Evolutionary conservation across 2,888 invertebrate genomes (phyloP).

Genomic region (Augochlorella aurata): DNA sequence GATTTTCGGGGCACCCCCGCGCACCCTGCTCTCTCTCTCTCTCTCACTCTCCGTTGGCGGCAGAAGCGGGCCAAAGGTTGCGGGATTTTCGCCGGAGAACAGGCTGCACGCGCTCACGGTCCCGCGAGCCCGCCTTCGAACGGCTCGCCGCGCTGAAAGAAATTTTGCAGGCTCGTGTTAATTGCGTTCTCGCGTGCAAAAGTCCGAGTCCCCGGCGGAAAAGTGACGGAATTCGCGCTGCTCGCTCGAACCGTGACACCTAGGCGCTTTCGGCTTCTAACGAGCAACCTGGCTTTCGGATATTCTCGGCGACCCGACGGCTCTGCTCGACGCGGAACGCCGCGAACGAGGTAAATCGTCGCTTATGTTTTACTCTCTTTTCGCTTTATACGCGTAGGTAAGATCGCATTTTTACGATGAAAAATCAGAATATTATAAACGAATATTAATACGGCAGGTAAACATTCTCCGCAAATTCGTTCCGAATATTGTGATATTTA

Average conservation of each 20-base stretch:
- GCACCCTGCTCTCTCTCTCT: not conserved
- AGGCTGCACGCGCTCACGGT: not conserved
- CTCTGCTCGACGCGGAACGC: not conserved
- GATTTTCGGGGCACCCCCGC: not conserved
- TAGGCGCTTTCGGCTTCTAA: not conserved
- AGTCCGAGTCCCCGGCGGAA: not conserved
- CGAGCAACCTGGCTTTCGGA: not conserved
- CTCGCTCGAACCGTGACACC: slow-evolving; percentile 3
- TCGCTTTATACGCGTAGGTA: no score
- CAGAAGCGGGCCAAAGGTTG: not conserved
- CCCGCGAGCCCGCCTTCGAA: not conserved
- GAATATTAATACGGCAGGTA: no score
- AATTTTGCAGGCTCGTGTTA: not conserved
- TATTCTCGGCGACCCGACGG: not conserved
- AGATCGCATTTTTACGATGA: no score
- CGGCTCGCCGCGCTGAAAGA: not conserved
- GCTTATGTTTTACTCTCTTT: not conserved
- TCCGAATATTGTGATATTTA: no score
- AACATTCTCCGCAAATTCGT: no score
- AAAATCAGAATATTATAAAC: no score
- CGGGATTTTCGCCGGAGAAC: not conserved
- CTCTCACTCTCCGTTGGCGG: not conserved
- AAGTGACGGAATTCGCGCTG: not conserved
- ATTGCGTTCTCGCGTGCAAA: not conserved
- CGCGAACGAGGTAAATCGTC: not conserved